Evolutionary conservation across 2,888 invertebrate species (phyloP).

Genomic region (Selenia dentaria): DNA sequence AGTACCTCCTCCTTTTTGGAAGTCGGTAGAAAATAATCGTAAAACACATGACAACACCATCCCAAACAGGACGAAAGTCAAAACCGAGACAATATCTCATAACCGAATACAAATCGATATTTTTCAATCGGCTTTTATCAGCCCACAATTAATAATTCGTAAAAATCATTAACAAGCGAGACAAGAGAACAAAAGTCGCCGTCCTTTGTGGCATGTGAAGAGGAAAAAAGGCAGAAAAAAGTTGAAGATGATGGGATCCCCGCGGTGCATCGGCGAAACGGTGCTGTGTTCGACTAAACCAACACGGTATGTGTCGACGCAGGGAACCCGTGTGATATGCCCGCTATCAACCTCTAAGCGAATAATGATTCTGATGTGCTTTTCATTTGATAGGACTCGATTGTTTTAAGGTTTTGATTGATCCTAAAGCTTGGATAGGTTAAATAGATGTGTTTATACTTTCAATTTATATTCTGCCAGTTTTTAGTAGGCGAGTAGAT

Average conservation of each 20-base stretch:
- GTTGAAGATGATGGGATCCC: conserved; percentile 51
- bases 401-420: not conserved
- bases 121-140: conserved; percentile 78
- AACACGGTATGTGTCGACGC: conserved; percentile 75
- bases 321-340: conserved; percentile 48
- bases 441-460: not conserved
- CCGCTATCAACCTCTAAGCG: conserved; percentile 29
- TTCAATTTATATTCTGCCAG: too few species aligned
- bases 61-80: conserved; percentile 4
- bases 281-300: conserved; percentile 56
- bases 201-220: conserved; percentile 72
- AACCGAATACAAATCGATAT: conserved; percentile 52
- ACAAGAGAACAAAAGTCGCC: conserved; percentile 82
- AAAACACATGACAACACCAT: conserved; percentile 18
- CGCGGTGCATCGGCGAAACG: conserved; percentile 55
- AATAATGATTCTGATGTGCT: conserved; percentile 15
- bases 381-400: conserved; percentile 10
- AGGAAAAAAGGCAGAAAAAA: conserved; percentile 57
- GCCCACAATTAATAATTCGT: conserved; percentile 81
- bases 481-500: too few species aligned
- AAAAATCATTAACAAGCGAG: conserved; percentile 81
- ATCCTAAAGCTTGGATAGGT: not conserved
- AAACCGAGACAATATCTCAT: conserved; percentile 31
- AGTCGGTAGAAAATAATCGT: too few species aligned
- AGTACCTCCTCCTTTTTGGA: too few species aligned